Evolutionary conservation across 2,797 vertebrate species (phyloP).

Genomic region (Neostethus bicornis): DNA sequence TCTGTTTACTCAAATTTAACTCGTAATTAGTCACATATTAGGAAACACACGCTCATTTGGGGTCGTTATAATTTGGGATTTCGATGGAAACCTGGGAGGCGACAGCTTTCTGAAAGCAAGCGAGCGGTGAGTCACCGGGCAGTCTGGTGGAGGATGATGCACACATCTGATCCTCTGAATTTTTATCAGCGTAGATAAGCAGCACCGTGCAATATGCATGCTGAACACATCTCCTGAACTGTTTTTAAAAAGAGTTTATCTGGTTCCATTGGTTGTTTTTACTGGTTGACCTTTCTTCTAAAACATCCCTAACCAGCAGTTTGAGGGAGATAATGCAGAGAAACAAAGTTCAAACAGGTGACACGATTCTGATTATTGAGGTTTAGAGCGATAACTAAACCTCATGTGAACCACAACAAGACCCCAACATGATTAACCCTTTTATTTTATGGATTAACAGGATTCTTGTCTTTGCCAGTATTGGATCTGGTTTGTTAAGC

Average conservation of each 20-base stretch:
- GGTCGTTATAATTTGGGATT: constrained; percentile 1
- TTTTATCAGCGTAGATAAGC: constrained; percentile 15
- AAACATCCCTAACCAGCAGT: neutral
- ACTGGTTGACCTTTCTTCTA: neutral
- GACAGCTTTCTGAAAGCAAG: constrained; percentile 1
- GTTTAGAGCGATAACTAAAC: neutral
- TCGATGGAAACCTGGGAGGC: constrained; percentile 1
- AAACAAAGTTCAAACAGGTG: neutral
- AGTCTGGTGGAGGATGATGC: constrained; percentile 3
- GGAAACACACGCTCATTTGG: neutral
- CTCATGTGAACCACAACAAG: neutral
- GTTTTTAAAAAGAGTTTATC: constrained; percentile 8
- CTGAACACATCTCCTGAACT: neutral
- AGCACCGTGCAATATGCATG: neutral
- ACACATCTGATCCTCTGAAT: neutral
- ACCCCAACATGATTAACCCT: neutral
- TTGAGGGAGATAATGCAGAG: neutral
- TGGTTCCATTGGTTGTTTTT: neutral
- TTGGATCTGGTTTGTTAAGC: constrained; percentile 3
- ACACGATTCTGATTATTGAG: constrained; percentile 5
- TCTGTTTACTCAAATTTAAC: neutral
- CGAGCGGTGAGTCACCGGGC: constrained; percentile 9
- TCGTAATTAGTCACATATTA: constrained; percentile 1
- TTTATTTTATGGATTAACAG: neutral
- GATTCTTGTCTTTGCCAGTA: neutral